A percentile compares a stretch with the other conserved stretches of the same genome.
These are phyloP conservation scores for Oscheius sp. DNA, from an alignment of 2,888 invertebrate species.

Conservation along the genomic window DNA sequence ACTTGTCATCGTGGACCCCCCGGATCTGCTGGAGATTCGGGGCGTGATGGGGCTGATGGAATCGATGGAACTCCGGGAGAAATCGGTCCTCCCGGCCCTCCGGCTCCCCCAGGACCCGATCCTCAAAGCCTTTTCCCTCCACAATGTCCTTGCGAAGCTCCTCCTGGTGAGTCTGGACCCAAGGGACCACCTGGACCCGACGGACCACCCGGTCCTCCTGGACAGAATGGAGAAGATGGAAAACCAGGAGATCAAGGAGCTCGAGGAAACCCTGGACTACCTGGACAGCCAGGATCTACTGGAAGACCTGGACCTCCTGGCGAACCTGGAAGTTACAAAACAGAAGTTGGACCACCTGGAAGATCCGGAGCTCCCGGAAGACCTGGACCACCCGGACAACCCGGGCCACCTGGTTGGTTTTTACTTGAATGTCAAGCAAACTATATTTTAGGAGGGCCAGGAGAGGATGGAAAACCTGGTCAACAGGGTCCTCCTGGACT, in stretches of 20 bases:
- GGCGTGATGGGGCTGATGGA: conserved; percentile 62
- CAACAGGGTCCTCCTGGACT: conserved; percentile 54
- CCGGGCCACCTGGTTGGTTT: conserved; percentile 48
- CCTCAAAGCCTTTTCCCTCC: conserved; percentile 65
- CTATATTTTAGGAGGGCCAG: conserved; percentile 48
- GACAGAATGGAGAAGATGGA: neutral
- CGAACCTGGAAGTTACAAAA: conserved; percentile 66
- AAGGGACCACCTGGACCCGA: conserved; percentile 61
- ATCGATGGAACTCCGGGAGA: conserved; percentile 67
- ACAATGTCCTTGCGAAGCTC: conserved; percentile 70
- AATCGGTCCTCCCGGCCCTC: conserved; percentile 67
- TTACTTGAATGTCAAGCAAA: conserved; percentile 14
- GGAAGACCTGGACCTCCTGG: conserved; percentile 67
- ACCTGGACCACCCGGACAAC: conserved; percentile 61
- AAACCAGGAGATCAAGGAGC: neutral
- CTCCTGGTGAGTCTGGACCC: conserved; percentile 62
- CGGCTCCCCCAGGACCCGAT: conserved; percentile 68
- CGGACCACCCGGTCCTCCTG: conserved; percentile 61
- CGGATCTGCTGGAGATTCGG: conserved; percentile 63
- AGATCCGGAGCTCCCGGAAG: conserved; percentile 65
- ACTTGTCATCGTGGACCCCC: conserved; percentile 69
- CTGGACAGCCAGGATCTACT: conserved; percentile 71
- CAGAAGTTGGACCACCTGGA: conserved; percentile 64
- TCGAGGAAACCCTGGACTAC: conserved; percentile 79
- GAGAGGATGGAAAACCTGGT: conserved; percentile 62